Conservation (phyloP, 2,113 vertebrate genomes). For the Erinaceus europaeus region DNA sequence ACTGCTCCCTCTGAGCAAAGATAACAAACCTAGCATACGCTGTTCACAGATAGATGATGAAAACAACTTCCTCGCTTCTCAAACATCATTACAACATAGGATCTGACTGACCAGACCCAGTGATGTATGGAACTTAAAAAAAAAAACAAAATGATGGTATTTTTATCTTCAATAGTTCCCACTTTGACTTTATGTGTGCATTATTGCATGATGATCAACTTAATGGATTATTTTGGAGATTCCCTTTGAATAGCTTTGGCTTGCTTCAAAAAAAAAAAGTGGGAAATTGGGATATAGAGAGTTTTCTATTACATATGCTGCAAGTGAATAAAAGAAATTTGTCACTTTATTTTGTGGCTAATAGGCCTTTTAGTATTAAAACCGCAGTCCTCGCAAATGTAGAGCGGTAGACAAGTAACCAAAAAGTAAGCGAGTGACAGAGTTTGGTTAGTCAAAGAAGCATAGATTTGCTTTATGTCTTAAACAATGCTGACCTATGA, state of each 20-base stretch:
- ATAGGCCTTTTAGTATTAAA: not conserved
- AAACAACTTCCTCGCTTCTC: not conserved
- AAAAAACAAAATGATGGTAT: too few species aligned
- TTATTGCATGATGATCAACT: not conserved
- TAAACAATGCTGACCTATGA: constrained; percentile 52
- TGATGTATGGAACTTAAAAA: not conserved
- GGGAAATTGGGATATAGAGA: not conserved
- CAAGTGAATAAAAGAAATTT: not conserved
- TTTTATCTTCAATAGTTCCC: constrained; percentile 4
- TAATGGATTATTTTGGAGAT: constrained; percentile 9
- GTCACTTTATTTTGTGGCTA: not conserved
- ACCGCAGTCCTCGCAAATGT: not conserved
- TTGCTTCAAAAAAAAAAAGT: not conserved
- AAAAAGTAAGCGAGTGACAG: not conserved
- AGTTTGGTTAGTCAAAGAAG: not conserved
- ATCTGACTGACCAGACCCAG: not conserved
- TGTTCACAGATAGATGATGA: constrained; percentile 55
- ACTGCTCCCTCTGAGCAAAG: constrained; percentile 76
- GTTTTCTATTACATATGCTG: not conserved
- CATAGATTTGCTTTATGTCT: constrained; percentile 69
- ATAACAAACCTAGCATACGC: constrained; percentile 75
- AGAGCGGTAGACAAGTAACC: constrained; percentile 24
- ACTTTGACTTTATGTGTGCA: not conserved
- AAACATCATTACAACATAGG: not conserved
- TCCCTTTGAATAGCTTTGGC: not conserved